Evolutionary conservation across 2,888 invertebrate species (phyloP), one percentile per base, ranked within the genome.

Genomic region (Amorpha juglandis): DNA sequence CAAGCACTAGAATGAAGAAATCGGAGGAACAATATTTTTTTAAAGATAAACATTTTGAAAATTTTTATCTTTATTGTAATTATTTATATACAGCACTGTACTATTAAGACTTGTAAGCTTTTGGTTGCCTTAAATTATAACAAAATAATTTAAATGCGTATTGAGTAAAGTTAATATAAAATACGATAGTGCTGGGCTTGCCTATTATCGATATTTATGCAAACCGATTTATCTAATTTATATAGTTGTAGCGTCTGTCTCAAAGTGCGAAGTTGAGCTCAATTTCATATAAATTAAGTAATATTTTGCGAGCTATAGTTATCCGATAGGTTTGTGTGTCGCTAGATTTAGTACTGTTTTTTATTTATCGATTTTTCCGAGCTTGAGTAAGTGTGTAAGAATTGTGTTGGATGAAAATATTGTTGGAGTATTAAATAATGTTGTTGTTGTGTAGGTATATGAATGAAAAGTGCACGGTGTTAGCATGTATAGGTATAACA

Each of bases 181-280:
- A 14, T 58, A 42, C 6, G 38, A 42, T 58, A 58, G 58, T 58
- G 58, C 58, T 58, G 58, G 38, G 58, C 58, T 42, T 38, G 58
- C 19, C 58, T 42, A 12, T 42, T 19, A 42, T 58, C 12, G 38
- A 42, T 58, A 42, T 42, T 50, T 52, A 27, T 19, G 58, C 42
- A 19, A 58, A 58, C 42, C 19, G 58, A 42, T 42, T 58, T 58
- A 42, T 58, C 19, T 38, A 42, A 42, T 12, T 42, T 42, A 42
- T 52, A 52, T 42, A 52, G 52, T 55, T 55, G 55, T 35, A 38
- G 55, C 58, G 58, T 42, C 58, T 42, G 42, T 58, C 58, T 58
- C 12, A 38, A 58, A 58, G 19, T 58, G 70, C 72, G 71, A 78
- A 69, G 75, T 77, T 79, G 71, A 78, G 81, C 82, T 81, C 81